Percentiles rank a stretch among this genome's conserved stretches.
phyloP scores from a whole-genome alignment of 2,797 vertebrate species.

The Eulemur coronatus region DNA sequence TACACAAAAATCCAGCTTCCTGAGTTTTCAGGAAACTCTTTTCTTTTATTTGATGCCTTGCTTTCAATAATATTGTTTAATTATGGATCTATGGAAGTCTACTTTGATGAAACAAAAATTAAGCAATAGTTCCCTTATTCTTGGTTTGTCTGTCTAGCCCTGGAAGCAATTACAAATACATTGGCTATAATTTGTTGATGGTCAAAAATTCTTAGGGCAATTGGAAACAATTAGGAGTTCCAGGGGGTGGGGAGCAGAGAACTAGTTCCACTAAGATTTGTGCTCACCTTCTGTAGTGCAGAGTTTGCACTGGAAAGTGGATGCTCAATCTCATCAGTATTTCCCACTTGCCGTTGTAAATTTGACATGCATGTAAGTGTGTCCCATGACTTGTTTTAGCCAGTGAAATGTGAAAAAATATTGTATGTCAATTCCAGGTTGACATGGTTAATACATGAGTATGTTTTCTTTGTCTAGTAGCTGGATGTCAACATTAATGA shows the following conservation, averaged over 20 bases:
- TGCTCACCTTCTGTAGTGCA: background rate
- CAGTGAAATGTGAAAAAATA: background rate
- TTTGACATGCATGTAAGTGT: background rate
- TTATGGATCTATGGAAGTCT: background rate
- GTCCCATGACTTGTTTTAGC: background rate
- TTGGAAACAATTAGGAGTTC: background rate
- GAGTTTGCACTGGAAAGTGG: background rate
- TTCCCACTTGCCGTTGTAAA: background rate
- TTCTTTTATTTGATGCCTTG: background rate
- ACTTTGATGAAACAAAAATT: slow-evolving; percentile 11
- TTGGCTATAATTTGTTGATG: slow-evolving; percentile 38
- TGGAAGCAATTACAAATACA: slow-evolving; percentile 43
- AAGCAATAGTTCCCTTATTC: background rate
- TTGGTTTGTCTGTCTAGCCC: background rate
- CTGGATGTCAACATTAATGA: background rate
- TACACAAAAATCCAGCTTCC: slow-evolving; percentile 1
- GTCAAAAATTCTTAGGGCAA: background rate
- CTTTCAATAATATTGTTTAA: slow-evolving; percentile 40
- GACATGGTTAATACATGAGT: background rate
- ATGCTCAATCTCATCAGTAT: background rate
- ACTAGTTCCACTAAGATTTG: background rate
- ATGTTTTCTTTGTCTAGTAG: background rate
- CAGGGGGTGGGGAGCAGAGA: background rate
- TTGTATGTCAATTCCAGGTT: background rate
- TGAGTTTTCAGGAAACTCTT: background rate